A percentile compares a stretch with the other conserved stretches of the same genome.
Conservation (phyloP, 2,797 vertebrate species). For the Enoplosus armatus region DNA sequence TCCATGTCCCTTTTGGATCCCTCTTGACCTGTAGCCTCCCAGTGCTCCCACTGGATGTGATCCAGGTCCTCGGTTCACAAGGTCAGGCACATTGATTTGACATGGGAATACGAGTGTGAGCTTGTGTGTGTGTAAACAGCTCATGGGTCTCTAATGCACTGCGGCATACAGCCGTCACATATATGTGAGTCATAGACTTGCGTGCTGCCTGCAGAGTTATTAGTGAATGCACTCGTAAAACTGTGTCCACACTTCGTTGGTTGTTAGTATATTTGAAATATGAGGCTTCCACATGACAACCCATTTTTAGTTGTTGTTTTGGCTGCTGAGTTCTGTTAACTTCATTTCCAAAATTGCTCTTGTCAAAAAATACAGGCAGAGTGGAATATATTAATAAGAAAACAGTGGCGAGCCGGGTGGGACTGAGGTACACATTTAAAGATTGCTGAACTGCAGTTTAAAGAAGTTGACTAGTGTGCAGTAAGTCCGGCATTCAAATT, state of each 20-base stretch:
- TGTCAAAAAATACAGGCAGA: conserved; percentile 9
- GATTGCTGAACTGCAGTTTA: background rate
- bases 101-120: conserved; percentile 58
- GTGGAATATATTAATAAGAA: conserved; percentile 2
- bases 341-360: conserved; percentile 33
- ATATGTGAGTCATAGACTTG: conserved; percentile 57
- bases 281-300: conserved; percentile 11
- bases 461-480: background rate
- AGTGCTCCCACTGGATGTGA: conserved; percentile 55
- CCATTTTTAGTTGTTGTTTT: conserved; percentile 8
- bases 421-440: background rate
- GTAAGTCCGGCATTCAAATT: background rate
- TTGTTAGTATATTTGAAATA: conserved; percentile 10
- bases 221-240: conserved; percentile 38
- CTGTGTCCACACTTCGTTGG: conserved; percentile 14
- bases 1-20: conserved; percentile 52
- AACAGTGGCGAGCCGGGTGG: background rate
- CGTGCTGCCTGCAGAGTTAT: conserved; percentile 41
- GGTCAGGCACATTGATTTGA: conserved; percentile 73
- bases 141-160: conserved; percentile 59
- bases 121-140: conserved; percentile 67
- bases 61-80: conserved; percentile 63
- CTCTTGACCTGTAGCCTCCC: conserved; percentile 66
- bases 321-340: background rate
- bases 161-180: conserved; percentile 57